phyloP scores from a whole-genome alignment of 2,797 vertebrate genomes.

The Gastrophryne carolinensis region DNA sequence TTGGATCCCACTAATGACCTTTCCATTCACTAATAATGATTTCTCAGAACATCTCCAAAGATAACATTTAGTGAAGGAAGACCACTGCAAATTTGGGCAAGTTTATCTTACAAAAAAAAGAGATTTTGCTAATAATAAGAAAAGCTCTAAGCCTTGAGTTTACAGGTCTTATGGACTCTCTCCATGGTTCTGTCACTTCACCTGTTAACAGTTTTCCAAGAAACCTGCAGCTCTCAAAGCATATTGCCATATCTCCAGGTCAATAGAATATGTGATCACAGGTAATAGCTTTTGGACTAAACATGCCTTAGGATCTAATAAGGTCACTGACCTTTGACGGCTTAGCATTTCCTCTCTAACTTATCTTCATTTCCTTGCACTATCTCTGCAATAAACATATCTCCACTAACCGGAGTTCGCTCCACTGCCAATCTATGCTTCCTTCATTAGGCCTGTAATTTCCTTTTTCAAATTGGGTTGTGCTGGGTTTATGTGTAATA shows the following conservation, averaged over 20 bases:
- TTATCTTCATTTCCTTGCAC: conserved; percentile 79
- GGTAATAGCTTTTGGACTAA: conserved; percentile 74
- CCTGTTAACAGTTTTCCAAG: neutral
- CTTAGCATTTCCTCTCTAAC: conserved; percentile 66
- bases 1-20: too few relatives aligned
- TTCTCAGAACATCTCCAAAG: too few relatives aligned
- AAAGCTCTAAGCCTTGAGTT: too few relatives aligned
- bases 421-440: conserved; percentile 84
- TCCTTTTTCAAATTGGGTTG: conserved; percentile 81
- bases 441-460: conserved; percentile 92
- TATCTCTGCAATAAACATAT: conserved; percentile 83
- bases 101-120: too few relatives aligned
- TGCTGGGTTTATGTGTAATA: conserved; percentile 33
- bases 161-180: too few relatives aligned
- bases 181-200: too few relatives aligned
- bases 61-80: too few relatives aligned
- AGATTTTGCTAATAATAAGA: too few relatives aligned
- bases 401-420: conserved; percentile 78
- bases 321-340: conserved; percentile 82
- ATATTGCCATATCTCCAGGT: neutral
- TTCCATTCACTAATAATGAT: too few relatives aligned
- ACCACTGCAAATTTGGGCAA: too few relatives aligned
- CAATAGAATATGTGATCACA: conserved; percentile 57
- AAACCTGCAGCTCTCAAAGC: neutral
- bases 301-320: conserved; percentile 77